Evolutionary conservation across 2,797 vertebrate species (phyloP).

Genomic region (Enteromius trimaculatus): DNA sequence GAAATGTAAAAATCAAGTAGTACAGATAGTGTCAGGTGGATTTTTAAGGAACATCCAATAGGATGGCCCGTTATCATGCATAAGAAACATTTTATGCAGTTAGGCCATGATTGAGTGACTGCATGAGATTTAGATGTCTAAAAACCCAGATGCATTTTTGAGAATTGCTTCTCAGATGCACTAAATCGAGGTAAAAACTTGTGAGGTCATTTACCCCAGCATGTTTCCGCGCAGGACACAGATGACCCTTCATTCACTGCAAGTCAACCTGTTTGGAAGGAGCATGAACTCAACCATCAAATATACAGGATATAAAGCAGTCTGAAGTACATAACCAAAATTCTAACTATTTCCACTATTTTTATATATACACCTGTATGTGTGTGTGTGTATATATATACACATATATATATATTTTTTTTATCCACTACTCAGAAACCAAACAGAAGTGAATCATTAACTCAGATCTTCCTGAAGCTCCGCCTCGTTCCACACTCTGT

Average conservation of each 20-base stretch:
- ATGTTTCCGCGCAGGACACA: constrained; percentile 22
- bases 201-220: constrained; percentile 38
- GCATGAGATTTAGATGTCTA: background rate
- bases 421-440: background rate
- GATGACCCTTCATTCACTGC: background rate
- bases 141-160: constrained; percentile 33
- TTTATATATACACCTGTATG: no score
- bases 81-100: background rate
- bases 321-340: background rate
- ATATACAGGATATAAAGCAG: background rate
- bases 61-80: background rate
- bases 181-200: constrained; percentile 42
- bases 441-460: constrained; percentile 11
- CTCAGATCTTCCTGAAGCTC: background rate
- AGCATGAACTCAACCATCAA: background rate
- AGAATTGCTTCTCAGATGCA: constrained; percentile 30
- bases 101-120: background rate
- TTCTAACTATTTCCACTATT: no score
- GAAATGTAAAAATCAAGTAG: background rate
- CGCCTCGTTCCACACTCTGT: background rate
- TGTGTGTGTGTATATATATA: no score
- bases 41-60: background rate
- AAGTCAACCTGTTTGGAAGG: background rate
- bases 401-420: background rate
- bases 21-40: background rate